phyloP scores from a whole-genome alignment of 2,113 vertebrate genomes.

The Urocitellus parryii region DNA sequence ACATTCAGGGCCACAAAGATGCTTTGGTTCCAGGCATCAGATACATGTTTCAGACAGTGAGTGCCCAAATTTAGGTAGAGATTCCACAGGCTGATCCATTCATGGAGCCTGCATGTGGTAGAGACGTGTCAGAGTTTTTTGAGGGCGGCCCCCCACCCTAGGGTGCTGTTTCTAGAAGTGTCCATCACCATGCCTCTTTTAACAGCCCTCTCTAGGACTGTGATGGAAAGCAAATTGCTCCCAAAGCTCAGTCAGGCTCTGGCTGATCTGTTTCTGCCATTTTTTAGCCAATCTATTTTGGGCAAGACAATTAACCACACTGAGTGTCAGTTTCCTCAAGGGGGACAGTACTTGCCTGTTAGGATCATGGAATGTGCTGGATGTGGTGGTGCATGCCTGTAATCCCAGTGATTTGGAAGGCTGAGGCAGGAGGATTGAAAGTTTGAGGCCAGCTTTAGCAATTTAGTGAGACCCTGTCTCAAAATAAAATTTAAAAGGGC shows the following conservation, averaged over 20 bases:
- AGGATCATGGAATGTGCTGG: background rate
- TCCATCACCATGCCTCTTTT: background rate
- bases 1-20: constrained; percentile 84
- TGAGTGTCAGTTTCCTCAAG: constrained; percentile 27
- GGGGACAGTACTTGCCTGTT: background rate
- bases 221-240: background rate
- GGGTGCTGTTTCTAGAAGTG: background rate
- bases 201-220: background rate
- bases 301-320: background rate
- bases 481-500: too few species aligned
- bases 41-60: constrained; percentile 50
- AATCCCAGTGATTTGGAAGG: too few species aligned
- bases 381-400: too few species aligned
- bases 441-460: too few species aligned
- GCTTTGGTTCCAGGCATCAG: constrained; percentile 78
- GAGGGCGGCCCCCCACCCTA: background rate
- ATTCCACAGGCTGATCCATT: constrained; percentile 39
- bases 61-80: constrained; percentile 74
- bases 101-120: background rate
- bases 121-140: background rate
- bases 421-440: too few species aligned
- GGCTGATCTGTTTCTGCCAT: background rate
- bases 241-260: background rate
- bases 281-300: constrained; percentile 1
- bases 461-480: too few species aligned